Conservation (phyloP, 92 coral and sea anemone genomes). For the Hydrozoanthus gracilis region DNA sequence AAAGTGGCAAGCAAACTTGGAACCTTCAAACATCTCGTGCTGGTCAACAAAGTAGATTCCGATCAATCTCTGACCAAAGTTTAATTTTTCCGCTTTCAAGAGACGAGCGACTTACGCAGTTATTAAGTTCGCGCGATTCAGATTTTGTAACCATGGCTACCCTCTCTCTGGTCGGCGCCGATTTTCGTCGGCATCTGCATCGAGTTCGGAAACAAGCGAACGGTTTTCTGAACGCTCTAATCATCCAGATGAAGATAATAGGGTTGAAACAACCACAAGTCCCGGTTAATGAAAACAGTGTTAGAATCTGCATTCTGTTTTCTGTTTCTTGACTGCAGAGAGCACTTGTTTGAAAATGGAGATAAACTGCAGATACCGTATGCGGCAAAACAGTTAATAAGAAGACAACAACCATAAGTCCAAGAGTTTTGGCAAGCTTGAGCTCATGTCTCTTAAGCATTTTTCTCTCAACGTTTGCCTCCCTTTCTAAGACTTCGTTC, state of each 20-base stretch:
- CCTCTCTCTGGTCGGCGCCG: not conserved
- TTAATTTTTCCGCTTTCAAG: constrained; percentile 22
- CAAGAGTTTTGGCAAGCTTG: constrained; percentile 23
- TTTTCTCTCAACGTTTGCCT: constrained; percentile 37
- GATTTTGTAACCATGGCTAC: not conserved
- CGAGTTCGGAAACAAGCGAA: constrained; percentile 11
- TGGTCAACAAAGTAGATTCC: not conserved
- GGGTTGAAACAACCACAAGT: constrained; percentile 39
- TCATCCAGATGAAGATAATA: constrained; percentile 4
- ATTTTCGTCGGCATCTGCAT: constrained; percentile 12
- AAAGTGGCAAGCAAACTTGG: not conserved
- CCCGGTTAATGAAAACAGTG: constrained; percentile 20
- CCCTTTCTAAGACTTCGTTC: constrained; percentile 20
- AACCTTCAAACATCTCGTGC: not conserved
- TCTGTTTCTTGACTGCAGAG: constrained; percentile 3
- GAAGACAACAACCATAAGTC: not conserved
- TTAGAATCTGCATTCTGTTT: constrained; percentile 29
- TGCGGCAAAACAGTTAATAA: constrained; percentile 24
- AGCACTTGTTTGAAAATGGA: constrained; percentile 20
- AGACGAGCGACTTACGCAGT: not conserved
- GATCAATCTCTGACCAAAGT: constrained; percentile 29
- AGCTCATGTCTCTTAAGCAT: constrained; percentile 19
- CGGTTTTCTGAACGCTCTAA: constrained; percentile 13
- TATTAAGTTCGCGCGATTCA: constrained; percentile 20
- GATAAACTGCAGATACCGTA: constrained; percentile 13